Evolutionary conservation across 2,888 invertebrate genomes (phyloP).

Genomic region (Latrodectus elegans): DNA sequence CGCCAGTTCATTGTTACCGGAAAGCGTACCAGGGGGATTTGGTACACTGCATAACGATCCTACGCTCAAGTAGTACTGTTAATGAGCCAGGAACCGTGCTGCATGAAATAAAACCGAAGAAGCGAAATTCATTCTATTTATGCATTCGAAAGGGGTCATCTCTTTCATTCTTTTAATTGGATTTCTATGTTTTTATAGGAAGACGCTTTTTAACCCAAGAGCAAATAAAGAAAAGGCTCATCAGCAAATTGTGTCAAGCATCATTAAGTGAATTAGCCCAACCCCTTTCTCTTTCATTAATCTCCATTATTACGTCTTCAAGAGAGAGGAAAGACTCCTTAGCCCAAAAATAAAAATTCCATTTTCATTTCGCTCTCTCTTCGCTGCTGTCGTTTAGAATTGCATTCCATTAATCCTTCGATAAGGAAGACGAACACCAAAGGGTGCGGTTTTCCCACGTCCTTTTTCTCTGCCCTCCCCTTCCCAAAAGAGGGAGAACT

Average conservation of each 20-base stretch:
- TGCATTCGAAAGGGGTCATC: constrained; percentile 47
- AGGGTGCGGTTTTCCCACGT: constrained; percentile 66
- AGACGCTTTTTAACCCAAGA: neutral
- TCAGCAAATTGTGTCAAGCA: constrained; percentile 44
- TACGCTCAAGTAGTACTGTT: constrained; percentile 51
- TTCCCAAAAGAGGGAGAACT: neutral
- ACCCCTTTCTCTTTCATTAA: constrained; percentile 58
- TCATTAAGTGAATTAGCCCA: constrained; percentile 60
- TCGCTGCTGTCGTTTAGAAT: constrained; percentile 6
- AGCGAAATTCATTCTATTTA: constrained; percentile 55
- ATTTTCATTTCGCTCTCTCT: neutral
- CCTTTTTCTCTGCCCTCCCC: neutral
- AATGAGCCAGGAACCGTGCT: constrained; percentile 52
- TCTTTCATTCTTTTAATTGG: constrained; percentile 64
- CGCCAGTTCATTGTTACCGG: constrained; percentile 16
- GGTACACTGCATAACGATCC: constrained; percentile 32
- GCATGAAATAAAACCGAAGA: constrained; percentile 44
- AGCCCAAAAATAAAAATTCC: constrained; percentile 35
- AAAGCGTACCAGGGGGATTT: constrained; percentile 39
- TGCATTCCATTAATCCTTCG: constrained; percentile 38
- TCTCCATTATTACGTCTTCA: constrained; percentile 41
- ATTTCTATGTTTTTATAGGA: constrained; percentile 54
- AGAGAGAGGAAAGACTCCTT: neutral
- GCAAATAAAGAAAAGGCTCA: constrained; percentile 59
- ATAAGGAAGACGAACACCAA: neutral